Conservation (phyloP, 1,140 invertebrate genomes). For the Cephus cinctus region DNA sequence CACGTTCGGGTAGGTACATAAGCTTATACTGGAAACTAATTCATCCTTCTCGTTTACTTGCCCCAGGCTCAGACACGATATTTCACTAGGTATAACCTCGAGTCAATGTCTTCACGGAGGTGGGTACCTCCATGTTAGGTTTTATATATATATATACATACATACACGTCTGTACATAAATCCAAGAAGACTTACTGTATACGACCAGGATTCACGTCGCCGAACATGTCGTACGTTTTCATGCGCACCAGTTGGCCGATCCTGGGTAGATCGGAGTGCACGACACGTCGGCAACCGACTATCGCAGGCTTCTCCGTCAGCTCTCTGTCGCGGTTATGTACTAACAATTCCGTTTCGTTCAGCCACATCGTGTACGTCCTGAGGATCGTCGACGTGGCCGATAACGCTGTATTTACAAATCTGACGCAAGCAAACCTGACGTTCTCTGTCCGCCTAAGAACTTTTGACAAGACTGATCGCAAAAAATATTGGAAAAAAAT, state of each 20-base stretch:
- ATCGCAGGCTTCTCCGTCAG: constrained; percentile 9
- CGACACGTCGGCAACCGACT: constrained; percentile 6
- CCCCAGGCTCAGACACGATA: constrained; percentile 45
- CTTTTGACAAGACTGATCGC: no score
- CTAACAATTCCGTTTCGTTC: background rate
- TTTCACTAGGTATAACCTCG: constrained; percentile 46
- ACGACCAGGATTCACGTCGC: constrained; percentile 16
- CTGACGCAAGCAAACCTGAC: no score
- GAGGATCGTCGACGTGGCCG: no score
- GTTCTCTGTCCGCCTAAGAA: no score
- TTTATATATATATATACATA: no score
- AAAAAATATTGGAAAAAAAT: no score
- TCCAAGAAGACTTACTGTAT: constrained; percentile 30
- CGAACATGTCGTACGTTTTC: constrained; percentile 25
- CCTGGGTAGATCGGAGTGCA: constrained; percentile 18
- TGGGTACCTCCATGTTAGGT: no score
- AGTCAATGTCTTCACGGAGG: no score
- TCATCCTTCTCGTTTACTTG: constrained; percentile 46
- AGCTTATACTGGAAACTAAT: constrained; percentile 52
- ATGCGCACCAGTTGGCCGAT: constrained; percentile 11
- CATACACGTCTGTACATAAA: no score
- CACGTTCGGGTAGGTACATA: constrained; percentile 57
- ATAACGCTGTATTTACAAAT: no score
- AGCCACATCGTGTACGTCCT: constrained; percentile 1
- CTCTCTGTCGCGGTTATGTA: background rate